Percentiles rank a stretch among this genome's conserved stretches.
phyloP scores from a whole-genome alignment of 1,140 invertebrate species.

The Drosophila sproati region DNA sequence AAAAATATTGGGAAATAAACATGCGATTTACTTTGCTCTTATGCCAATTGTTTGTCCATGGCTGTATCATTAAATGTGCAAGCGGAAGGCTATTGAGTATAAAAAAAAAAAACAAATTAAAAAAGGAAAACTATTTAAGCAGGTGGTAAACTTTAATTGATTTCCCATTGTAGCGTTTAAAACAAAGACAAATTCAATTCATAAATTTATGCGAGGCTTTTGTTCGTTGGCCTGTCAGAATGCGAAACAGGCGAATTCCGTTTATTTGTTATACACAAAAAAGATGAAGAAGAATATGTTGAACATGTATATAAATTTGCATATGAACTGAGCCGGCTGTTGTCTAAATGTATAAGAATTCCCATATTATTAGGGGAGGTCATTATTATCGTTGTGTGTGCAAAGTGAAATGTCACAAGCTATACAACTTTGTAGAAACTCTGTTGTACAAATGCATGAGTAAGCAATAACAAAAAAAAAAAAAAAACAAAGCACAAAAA shows the following conservation, averaged over 20 bases:
- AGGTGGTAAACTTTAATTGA: slow-evolving; percentile 66
- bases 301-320: slow-evolving; percentile 48
- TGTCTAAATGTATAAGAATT: slow-evolving; percentile 29
- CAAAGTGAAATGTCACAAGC: slow-evolving; percentile 58
- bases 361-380: slow-evolving; percentile 35
- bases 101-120: background rate
- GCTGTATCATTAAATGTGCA: slow-evolving; percentile 10
- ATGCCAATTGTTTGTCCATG: too few relatives aligned
- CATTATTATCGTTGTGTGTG: slow-evolving; percentile 15
- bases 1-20: too few relatives aligned
- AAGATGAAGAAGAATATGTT: background rate
- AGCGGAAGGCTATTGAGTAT: slow-evolving; percentile 38
- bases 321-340: slow-evolving; percentile 32
- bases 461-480: slow-evolving; percentile 60
- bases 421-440: slow-evolving; percentile 43
- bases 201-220: slow-evolving; percentile 47
- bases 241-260: slow-evolving; percentile 47
- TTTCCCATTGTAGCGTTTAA: slow-evolving; percentile 57
- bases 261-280: slow-evolving; percentile 23
- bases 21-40: too few relatives aligned
- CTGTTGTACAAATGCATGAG: slow-evolving; percentile 46
- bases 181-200: slow-evolving; percentile 47
- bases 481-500: slow-evolving; percentile 9
- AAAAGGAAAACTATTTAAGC: slow-evolving; percentile 29
- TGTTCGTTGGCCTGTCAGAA: slow-evolving; percentile 32